These are phyloP conservation scores for Orchestes rusci DNA, from an alignment of 2,888 invertebrate species.

Conservation along the genomic window DNA sequence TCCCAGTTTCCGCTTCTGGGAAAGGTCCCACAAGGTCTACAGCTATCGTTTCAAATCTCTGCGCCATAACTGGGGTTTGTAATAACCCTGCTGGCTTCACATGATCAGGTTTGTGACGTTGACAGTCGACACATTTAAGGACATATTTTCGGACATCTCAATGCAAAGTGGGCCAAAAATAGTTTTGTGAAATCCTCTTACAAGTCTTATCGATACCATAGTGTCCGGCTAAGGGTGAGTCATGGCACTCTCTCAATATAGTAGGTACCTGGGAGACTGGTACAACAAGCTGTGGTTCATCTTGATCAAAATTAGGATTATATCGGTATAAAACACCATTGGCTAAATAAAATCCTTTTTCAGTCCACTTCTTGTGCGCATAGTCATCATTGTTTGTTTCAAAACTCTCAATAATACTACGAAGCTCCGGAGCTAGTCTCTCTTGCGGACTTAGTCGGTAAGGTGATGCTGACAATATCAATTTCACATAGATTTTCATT, in stretches of 20 bases:
- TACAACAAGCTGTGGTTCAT: conserved; percentile 31
- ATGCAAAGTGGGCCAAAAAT: not conserved
- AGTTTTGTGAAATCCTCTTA: not conserved
- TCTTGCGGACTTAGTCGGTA: conserved; percentile 6
- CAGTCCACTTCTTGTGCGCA: too few species aligned
- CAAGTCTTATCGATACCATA: not conserved
- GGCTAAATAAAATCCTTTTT: too few species aligned
- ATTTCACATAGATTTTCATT: not conserved
- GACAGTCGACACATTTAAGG: conserved; percentile 28
- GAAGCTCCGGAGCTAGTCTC: conserved; percentile 23
- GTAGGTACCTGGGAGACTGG: not conserved
- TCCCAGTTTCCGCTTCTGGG: conserved; percentile 9
- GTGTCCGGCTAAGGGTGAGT: too few species aligned
- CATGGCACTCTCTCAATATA: not conserved
- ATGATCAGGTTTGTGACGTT: conserved; percentile 30
- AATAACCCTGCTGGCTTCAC: too few species aligned
- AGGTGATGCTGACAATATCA: not conserved
- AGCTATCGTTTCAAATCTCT: conserved; percentile 29
- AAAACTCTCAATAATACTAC: conserved; percentile 27
- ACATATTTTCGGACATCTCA: conserved; percentile 24
- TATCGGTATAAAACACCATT: conserved; percentile 24
- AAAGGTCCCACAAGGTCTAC: too few species aligned
- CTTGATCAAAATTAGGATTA: conserved; percentile 15
- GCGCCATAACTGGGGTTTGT: conserved; percentile 22
- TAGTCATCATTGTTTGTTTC: conserved; percentile 9